phyloP scores from a whole-genome alignment of 2,113 vertebrate species.

The Raja brachyura region DNA sequence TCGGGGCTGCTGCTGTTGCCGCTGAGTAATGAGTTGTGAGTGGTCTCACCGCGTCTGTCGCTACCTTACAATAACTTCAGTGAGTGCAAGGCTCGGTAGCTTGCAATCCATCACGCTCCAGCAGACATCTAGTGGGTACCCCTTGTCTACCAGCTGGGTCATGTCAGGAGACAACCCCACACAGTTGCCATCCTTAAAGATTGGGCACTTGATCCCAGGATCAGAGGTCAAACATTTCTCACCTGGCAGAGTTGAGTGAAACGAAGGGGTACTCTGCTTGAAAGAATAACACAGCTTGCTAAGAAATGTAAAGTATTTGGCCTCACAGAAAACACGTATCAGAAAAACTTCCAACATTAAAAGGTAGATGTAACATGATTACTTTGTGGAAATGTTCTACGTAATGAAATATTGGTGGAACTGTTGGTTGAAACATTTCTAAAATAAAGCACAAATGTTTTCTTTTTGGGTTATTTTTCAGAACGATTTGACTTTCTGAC shows the following conservation, averaged over 20 bases:
- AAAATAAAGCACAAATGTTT: neutral
- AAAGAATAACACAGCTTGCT: constrained; percentile 39
- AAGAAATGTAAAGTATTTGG: constrained; percentile 7
- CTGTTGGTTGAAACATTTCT: neutral
- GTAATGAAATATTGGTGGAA: neutral
- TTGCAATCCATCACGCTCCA: constrained; percentile 22
- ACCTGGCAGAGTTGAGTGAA: constrained; percentile 36
- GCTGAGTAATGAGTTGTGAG: constrained; percentile 51
- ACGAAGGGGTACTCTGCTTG: constrained; percentile 41
- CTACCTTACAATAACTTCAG: constrained; percentile 53
- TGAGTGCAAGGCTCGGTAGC: constrained; percentile 44
- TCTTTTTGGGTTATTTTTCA: neutral
- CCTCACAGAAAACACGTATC: neutral
- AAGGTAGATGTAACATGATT: neutral
- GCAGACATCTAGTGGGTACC: constrained; percentile 12
- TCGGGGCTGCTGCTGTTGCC: constrained; percentile 58
- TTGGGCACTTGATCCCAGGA: constrained; percentile 55
- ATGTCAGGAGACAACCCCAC: constrained; percentile 59
- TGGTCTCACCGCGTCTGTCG: constrained; percentile 48
- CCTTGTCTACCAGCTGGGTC: constrained; percentile 60
- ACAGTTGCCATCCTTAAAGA: constrained; percentile 41
- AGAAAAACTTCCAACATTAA: neutral
- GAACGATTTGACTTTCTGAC: neutral
- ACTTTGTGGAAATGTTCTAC: neutral
- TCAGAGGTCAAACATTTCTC: constrained; percentile 59